phyloP scores from a whole-genome alignment of 2,888 invertebrate species.

The Drosophila glabriapex region DNA sequence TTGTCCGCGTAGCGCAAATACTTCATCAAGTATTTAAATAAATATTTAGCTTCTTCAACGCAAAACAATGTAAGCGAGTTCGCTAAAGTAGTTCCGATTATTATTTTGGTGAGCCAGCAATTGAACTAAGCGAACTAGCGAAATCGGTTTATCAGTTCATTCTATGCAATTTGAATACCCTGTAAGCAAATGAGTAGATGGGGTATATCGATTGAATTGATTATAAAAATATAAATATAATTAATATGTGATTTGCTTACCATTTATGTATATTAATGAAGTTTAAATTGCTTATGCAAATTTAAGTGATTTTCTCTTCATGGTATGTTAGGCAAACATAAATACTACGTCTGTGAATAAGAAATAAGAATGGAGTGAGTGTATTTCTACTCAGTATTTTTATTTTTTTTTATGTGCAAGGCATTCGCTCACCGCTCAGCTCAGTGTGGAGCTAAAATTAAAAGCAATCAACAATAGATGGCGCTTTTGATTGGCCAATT shows the following conservation, averaged over 20 bases:
- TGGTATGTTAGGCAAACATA: not conserved
- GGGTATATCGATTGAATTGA: constrained; percentile 32
- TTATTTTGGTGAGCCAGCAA: constrained; percentile 13
- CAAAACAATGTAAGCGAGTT: constrained; percentile 21
- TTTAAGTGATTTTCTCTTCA: not conserved
- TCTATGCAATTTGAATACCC: constrained; percentile 32
- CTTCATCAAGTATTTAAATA: constrained; percentile 39
- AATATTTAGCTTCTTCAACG: constrained; percentile 10
- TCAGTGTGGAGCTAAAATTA: not conserved
- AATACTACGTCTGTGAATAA: not conserved
- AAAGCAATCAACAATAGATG: not conserved
- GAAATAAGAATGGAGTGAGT: not conserved
- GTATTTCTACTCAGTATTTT: not conserved
- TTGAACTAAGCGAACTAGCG: constrained; percentile 40
- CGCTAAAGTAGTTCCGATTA: constrained; percentile 43
- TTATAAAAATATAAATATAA: not conserved
- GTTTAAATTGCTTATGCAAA: not conserved
- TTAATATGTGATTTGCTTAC: not conserved
- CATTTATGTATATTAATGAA: not conserved
- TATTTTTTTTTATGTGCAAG: not conserved
- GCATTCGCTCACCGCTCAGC: not conserved
- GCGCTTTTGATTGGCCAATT: not conserved
- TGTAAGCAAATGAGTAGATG: constrained; percentile 41
- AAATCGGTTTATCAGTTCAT: constrained; percentile 47
- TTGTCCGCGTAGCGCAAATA: constrained; percentile 32